phyloP scores from a whole-genome alignment of 2,113 vertebrate genomes.

The Diglossa brunneiventris region DNA sequence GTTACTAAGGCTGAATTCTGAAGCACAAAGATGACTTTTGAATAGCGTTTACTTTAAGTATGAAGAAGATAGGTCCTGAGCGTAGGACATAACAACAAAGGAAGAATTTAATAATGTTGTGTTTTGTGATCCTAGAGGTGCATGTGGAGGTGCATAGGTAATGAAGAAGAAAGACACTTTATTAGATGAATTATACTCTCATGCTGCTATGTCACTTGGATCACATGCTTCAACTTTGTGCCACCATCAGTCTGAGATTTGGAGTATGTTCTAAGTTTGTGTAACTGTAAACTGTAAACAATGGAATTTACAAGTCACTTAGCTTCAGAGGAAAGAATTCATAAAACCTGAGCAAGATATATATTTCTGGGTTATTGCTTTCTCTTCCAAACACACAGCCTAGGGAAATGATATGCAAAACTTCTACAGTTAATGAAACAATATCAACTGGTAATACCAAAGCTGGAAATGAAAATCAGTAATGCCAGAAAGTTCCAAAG shows the following conservation, averaged over 20 bases:
- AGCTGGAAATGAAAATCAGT: background rate
- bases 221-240: background rate
- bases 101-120: background rate
- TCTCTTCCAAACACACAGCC: background rate
- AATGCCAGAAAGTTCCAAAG: background rate
- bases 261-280: background rate
- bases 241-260: background rate
- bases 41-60: background rate
- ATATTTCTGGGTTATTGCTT: background rate
- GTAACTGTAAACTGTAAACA: background rate
- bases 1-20: background rate
- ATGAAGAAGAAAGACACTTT: background rate
- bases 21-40: background rate
- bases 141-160: rapidly evolving
- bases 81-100: background rate
- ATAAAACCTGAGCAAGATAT: background rate
- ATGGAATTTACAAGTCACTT: background rate
- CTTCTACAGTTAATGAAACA: background rate
- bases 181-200: background rate
- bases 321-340: background rate
- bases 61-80: background rate
- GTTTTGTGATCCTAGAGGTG: background rate
- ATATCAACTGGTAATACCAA: background rate
- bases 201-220: background rate
- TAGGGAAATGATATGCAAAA: background rate